Percentiles rank a stretch among this genome's conserved stretches.
Evolutionary conservation across 2,113 vertebrate genomes (phyloP).

Genomic region (Equus quagga): DNA sequence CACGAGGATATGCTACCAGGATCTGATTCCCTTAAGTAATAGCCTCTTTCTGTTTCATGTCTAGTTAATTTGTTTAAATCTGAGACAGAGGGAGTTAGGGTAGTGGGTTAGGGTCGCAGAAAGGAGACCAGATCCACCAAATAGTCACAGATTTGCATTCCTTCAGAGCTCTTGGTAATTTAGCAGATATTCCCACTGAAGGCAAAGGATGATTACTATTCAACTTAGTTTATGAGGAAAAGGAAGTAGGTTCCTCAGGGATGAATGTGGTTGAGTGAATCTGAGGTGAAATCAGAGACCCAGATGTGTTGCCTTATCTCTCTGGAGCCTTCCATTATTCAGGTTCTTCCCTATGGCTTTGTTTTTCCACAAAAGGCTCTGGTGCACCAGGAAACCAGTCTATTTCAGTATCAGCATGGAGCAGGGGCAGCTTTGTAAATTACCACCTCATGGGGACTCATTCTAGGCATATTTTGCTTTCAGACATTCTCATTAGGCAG

Average conservation of each 20-base stretch:
- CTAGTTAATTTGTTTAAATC: conserved; percentile 56
- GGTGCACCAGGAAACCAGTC: background rate
- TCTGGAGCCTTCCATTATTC: conserved; percentile 16
- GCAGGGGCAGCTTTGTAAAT: background rate
- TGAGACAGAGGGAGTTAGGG: conserved; percentile 6
- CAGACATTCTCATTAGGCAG: conserved; percentile 67
- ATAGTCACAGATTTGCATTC: background rate
- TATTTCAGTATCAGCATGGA: conserved; percentile 44
- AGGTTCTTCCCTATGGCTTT: background rate
- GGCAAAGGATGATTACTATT: background rate
- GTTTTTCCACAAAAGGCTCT: conserved; percentile 31
- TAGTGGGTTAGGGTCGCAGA: background rate
- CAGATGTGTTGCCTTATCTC: background rate
- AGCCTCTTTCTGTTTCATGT: conserved; percentile 46
- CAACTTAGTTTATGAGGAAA: background rate
- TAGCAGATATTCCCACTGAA: background rate
- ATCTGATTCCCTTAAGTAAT: conserved; percentile 51
- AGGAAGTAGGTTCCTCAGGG: background rate
- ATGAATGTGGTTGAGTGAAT: background rate
- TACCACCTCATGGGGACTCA: background rate
- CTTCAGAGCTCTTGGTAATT: background rate
- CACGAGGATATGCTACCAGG: background rate
- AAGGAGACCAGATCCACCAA: background rate
- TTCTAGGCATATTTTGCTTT: background rate
- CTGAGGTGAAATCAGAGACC: background rate